These are phyloP conservation scores for Chaetodon trifasciatus DNA, from an alignment of 2,797 vertebrate species.

Conservation along the genomic window DNA sequence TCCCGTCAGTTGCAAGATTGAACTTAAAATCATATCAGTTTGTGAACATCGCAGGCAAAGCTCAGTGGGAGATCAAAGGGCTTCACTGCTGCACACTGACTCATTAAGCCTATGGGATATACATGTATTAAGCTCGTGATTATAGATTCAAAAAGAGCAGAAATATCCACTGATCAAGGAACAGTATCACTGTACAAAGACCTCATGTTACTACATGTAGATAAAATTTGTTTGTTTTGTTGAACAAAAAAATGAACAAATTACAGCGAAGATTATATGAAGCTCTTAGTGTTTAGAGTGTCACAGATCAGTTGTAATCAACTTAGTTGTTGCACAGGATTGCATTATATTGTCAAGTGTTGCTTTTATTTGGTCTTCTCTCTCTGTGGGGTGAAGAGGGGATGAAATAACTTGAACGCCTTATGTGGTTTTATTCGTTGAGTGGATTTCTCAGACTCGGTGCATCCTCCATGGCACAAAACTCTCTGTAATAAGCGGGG, in stretches of 20 bases:
- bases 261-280: neutral
- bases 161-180: neutral
- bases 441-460: neutral
- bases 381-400: neutral
- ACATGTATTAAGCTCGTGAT: neutral
- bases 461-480: neutral
- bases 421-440: neutral
- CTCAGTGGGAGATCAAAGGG: neutral
- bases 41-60: neutral
- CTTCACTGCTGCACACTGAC: neutral
- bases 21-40: slow-evolving; percentile 5
- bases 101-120: neutral
- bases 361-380: neutral
- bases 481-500: neutral
- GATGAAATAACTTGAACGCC: neutral
- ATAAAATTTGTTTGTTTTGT: neutral
- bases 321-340: neutral
- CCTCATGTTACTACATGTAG: neutral
- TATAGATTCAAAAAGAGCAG: neutral
- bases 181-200: no score
- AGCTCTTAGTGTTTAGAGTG: neutral
- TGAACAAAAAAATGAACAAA: neutral
- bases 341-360: neutral
- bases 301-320: neutral
- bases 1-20: neutral